Conservation (phyloP, 1,140 invertebrate species). For the Saxidomus purpurata region DNA sequence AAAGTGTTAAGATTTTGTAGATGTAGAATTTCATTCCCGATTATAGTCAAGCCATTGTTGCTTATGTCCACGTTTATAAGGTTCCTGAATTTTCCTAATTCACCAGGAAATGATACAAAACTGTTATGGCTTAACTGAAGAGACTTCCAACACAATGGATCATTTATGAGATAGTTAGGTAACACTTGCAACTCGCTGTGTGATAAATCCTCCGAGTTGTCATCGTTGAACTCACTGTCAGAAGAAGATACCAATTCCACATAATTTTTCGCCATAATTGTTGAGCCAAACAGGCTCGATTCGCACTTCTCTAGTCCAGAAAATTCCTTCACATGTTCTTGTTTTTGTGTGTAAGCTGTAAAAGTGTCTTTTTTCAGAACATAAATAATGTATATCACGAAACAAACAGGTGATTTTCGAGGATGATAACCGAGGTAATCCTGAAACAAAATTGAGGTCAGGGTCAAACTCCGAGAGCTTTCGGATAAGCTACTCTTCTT, state of each 20-base stretch:
- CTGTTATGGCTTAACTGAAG: constrained; percentile 85
- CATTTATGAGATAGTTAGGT: constrained; percentile 79
- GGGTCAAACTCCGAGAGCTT: too few species aligned
- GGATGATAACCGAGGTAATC: background rate
- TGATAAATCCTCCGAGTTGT: constrained; percentile 83
- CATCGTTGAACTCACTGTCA: constrained; percentile 76
- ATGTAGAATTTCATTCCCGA: constrained; percentile 92
- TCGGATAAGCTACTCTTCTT: too few species aligned
- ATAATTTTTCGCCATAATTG: constrained; percentile 42
- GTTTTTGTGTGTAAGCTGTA: background rate
- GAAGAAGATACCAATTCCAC: constrained; percentile 35
- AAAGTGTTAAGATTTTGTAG: constrained; percentile 91
- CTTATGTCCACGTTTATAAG: constrained; percentile 93
- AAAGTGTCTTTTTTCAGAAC: background rate
- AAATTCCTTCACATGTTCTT: background rate
- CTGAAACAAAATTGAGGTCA: too few species aligned
- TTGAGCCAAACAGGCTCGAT: background rate
- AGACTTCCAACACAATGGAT: constrained; percentile 72
- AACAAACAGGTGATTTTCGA: too few species aligned
- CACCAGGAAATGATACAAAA: constrained; percentile 82
- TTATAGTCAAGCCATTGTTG: constrained; percentile 92
- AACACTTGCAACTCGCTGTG: constrained; percentile 81
- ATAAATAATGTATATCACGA: background rate
- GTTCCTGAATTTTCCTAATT: constrained; percentile 86
- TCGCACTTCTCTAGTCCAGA: background rate